Base-by-base conservation (phyloP, 2,797 vertebrate genomes). In the Pseudochirops corinnae region DNA sequence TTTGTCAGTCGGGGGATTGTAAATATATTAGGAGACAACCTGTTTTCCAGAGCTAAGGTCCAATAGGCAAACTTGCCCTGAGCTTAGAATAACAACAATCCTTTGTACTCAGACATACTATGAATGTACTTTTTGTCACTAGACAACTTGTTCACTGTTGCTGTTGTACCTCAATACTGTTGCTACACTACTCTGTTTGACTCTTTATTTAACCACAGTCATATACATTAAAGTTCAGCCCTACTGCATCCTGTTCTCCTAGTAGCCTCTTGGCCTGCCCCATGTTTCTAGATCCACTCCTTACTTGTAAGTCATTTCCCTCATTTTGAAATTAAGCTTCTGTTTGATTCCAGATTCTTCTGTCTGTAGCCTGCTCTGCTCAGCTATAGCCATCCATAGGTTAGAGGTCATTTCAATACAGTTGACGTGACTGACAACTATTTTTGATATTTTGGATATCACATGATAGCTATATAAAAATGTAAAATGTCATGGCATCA, bases 221-320 rank as follows among this genome's bases (percentile, higher is more conserved):
- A n/a, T 33, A 33, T 62, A 62, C 12, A 67, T 67, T 31, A 33
- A 67, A 31, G 5, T 16, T 67, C 31, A 67, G 60, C 13, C 31
- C 31, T 10, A 67, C 60, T 67, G 4, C 31, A 4, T 67, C 31
- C 31, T 12, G 31, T 62, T 62, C 12, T 31, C 58, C 31, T 10
- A 62, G 29, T 31, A 31, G 12, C 3, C 11, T 0, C 11, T 0
- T 31, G 60, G 13, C 3, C 60, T 4, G 31, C 0, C 13, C 31
- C 31, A 33, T 67, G 31, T 67, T 14, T 16, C 60, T 16, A 67
- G 31, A 16, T 67, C 13, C 14, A 13, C 12, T 14, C 31, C 60
- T 67, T 67, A 29, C 60, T 67, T 67, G 60, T 1, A 67, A 67
- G 31, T 13, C 13, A 33, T 67, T 67, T 33, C 4, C 33, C 60